Evolutionary conservation across 2,888 invertebrate genomes (phyloP), one percentile per base, ranked within the genome.

Genomic region (Leptopterna dolabrata): DNA sequence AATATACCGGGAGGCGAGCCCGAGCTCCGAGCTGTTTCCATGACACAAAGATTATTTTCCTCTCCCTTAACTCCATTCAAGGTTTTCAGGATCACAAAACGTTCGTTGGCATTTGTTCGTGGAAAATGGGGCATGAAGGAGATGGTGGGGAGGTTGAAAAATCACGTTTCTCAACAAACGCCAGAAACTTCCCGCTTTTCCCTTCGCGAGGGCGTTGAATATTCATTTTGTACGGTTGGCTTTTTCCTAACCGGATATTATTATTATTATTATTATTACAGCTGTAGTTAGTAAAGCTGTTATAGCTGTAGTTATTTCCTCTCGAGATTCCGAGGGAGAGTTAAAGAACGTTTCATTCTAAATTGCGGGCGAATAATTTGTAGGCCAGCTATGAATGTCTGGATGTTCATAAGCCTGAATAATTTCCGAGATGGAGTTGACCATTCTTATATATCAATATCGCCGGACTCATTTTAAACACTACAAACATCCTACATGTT

Each of bases 121-220:
- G 47, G 80, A 47, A 80, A 80, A 80, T 80, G 80, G 80, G 80
- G 80, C 80, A 47, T 80, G 81, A 55, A 81, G 51, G 13, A n/a
- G 43, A 55, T 14, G 30, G 81, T 11, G 36, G 36, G 29, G 30
- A 2, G 73, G 14, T 73, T 73, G 41, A 73, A 19, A 36, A 73
- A 36, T 73, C 73, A 73, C 19, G 16, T 73, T 19, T 14, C 73
- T 55, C 13, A n/a, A 0, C 73, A 41, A 19, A 63, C 63, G 63
- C 63, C 27, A 27, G 36, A 63, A 63, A 63, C 63, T 63, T 63
- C 63, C 24, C 19, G 63, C 63, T 63, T 63, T 63, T 24, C 24
- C 19, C 27, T 63, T 24, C 24, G 24, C 24, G 24, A 24, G 19
- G 27, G 24, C 24, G 63, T 63, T 63, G 63, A 63, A 63, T 63